Base-by-base conservation (phyloP, 2,888 invertebrate genomes). In the Napeogenes inachia region DNA sequence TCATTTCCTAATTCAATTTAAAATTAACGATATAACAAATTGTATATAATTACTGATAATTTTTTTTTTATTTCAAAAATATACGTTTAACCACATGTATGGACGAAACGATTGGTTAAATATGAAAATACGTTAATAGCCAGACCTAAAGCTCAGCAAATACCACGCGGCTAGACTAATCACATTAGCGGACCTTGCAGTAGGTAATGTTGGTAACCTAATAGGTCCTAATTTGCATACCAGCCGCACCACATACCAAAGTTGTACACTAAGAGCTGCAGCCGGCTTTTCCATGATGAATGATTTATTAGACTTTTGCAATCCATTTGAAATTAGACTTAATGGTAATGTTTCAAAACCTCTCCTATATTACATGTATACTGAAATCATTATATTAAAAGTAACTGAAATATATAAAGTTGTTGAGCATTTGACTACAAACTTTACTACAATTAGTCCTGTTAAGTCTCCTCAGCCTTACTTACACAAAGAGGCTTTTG, bases 101-200 rank as follows among this genome's bases (percentile, higher is more conserved):
- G 10, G 59, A 54, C 56, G 60, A 65, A 63, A 59, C 71, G 73
- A 71, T 80, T 77, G 77, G 68, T 71, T 71, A 75, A 75, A 74
- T 75, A 72, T 70, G 75, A 73, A 76, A 80, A 77, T 73, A 69
- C 75, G 77, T 76, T 76, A 74, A 77, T 71, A 72, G 71, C 67
- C 61, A 59, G 73, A 75, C 73, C 71, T 78, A 80, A 80, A 84
- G 80, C 82, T 76, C 76, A 70, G 76, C 80, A 80, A 82, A 82
- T 80, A 78, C 76, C 75, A 77, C 74, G 75, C 73, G 75, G 75
- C 78, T 78, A 80, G 81, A 79, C 83, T 87, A 87, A 87, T 86
- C 85, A 84, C 79, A 84, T 88, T 85, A 88, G 81, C 75, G 71
- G 72, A 78, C 75, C 75, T 77, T 69, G 79, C 73, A 80, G 81